Percentiles rank a stretch among this genome's conserved stretches.
These are phyloP conservation scores for Mechanitis mazaeus DNA, from an alignment of 2,888 invertebrate genomes.

Conservation along the genomic window DNA sequence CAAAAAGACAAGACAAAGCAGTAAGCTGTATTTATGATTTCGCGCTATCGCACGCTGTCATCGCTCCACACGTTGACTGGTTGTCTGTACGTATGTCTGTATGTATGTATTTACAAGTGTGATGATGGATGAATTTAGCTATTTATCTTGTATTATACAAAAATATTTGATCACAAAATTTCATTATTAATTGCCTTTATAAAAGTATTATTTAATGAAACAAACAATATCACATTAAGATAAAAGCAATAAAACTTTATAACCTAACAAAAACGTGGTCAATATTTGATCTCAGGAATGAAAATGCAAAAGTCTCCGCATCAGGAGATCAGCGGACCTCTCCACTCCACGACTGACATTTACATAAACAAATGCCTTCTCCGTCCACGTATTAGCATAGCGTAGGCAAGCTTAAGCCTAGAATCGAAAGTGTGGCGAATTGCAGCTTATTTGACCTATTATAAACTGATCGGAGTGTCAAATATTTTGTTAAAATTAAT, in stretches of 20 bases:
- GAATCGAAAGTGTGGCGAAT: conserved; percentile 17
- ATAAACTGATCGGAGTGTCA: not conserved
- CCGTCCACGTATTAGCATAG: conserved; percentile 40
- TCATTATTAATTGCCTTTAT: no score
- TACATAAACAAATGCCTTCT: conserved; percentile 44
- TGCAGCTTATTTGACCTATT: conserved; percentile 7
- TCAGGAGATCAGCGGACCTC: conserved; percentile 44
- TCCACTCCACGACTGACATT: conserved; percentile 39
- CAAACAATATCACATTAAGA: conserved; percentile 8
- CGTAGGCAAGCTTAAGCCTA: conserved; percentile 34
- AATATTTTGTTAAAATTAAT: not conserved
- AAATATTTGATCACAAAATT: no score
- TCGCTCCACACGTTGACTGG: conserved; percentile 34
- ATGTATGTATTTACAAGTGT: conserved; percentile 17
- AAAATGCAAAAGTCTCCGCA: conserved; percentile 36
- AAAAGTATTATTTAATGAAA: not conserved
- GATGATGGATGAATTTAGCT: not conserved
- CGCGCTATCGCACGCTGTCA: conserved; percentile 59
- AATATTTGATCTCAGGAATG: conserved; percentile 35
- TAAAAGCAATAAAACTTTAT: conserved; percentile 25
- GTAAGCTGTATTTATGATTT: conserved; percentile 63
- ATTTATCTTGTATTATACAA: not conserved
- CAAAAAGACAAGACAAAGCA: conserved; percentile 40
- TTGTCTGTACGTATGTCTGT: conserved; percentile 12
- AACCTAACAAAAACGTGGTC: conserved; percentile 26